Percentiles rank a stretch among this genome's conserved stretches.
phyloP scores from a whole-genome alignment of 2,113 vertebrate genomes.

The Bubo blakistoni region DNA sequence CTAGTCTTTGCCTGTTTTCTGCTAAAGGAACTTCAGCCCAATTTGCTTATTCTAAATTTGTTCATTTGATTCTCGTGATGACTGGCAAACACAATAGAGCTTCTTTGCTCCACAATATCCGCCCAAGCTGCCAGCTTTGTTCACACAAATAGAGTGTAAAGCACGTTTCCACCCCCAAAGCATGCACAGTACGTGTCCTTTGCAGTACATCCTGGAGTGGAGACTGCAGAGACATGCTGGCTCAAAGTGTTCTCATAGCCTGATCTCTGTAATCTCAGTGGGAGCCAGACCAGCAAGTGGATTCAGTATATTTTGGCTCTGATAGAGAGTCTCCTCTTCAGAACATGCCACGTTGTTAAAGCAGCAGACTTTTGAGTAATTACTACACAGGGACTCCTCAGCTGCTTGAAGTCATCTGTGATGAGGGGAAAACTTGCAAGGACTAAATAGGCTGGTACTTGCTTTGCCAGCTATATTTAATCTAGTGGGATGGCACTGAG shows the following conservation, averaged over 20 bases:
- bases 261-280: conserved; percentile 62
- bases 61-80: conserved; percentile 59
- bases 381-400: neutral
- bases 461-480: neutral
- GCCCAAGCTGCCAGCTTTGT: conserved; percentile 69
- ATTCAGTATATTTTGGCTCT: conserved; percentile 62
- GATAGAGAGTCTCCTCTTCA: conserved; percentile 37
- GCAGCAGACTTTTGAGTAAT: conserved; percentile 14
- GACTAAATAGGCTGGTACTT: neutral
- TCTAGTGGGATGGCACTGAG: neutral
- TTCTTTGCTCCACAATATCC: conserved; percentile 65
- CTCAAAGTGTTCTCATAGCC: conserved; percentile 63
- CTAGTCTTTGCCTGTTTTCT: conserved; percentile 31
- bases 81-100: conserved; percentile 63
- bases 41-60: conserved; percentile 56
- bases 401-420: neutral
- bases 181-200: conserved; percentile 70
- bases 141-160: conserved; percentile 65
- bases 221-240: conserved; percentile 64
- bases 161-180: conserved; percentile 66
- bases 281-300: conserved; percentile 67
- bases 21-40: conserved; percentile 32
- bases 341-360: conserved; percentile 58
- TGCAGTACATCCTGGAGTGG: conserved; percentile 65
- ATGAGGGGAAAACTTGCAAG: neutral